phyloP scores from a whole-genome alignment of 2,888 invertebrate genomes.

The Gerris lacustris region DNA sequence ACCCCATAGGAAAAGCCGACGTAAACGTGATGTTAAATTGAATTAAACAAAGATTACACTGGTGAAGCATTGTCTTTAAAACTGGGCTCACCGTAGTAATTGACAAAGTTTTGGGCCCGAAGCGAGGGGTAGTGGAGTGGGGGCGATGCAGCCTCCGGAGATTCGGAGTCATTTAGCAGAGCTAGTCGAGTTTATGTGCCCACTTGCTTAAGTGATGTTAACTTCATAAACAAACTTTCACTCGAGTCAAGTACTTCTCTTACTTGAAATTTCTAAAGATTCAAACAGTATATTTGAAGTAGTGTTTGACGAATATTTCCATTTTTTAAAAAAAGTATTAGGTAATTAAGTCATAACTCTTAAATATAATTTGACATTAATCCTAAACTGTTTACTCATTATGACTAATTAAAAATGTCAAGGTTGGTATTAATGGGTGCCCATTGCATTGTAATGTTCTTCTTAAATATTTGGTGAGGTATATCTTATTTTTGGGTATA shows the following conservation, averaged over 20 bases:
- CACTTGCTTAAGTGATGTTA: not conserved
- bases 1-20: not conserved
- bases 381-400: too few relatives aligned
- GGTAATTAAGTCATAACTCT: too few relatives aligned
- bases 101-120: not conserved
- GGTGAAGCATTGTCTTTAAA: constrained; percentile 2
- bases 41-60: constrained; percentile 2
- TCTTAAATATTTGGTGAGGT: too few relatives aligned
- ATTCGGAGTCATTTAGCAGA: not conserved
- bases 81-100: not conserved
- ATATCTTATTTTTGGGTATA: too few relatives aligned
- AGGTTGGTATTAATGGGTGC: too few relatives aligned
- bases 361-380: too few relatives aligned
- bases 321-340: too few relatives aligned
- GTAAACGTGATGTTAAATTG: not conserved
- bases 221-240: constrained; percentile 1
- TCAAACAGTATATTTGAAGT: too few relatives aligned
- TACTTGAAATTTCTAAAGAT: too few relatives aligned
- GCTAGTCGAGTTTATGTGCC: not conserved
- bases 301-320: too few relatives aligned
- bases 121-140: not conserved
- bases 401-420: too few relatives aligned
- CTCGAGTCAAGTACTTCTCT: not conserved
- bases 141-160: not conserved
- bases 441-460: too few relatives aligned